These are phyloP conservation scores for Phalacrocorax carbo DNA, from an alignment of 2,113 vertebrate genomes.

Conservation along the genomic window DNA sequence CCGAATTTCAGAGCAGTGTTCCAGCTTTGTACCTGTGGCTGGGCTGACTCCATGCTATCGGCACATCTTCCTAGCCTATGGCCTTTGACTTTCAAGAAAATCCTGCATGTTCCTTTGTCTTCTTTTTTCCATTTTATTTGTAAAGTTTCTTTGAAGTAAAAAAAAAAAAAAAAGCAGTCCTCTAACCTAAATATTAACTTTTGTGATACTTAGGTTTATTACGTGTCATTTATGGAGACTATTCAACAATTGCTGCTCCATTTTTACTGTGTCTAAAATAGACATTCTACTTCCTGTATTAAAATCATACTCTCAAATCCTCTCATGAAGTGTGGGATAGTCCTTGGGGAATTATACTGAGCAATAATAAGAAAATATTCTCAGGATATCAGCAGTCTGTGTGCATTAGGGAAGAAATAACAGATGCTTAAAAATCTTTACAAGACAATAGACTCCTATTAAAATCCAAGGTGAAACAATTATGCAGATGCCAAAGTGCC, in stretches of 20 bases:
- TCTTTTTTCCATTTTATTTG: not conserved
- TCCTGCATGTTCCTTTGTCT: fast-evolving
- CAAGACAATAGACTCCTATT: not conserved
- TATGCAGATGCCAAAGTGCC: not conserved
- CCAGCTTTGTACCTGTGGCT: not conserved
- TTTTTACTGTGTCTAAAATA: constrained; percentile 16
- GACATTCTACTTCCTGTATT: not conserved
- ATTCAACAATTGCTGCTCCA: not conserved
- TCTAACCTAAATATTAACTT: not conserved
- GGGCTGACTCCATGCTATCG: not conserved
- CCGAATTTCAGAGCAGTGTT: not conserved
- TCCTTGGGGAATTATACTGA: not conserved
- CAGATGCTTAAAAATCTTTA: not conserved
- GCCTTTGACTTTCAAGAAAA: not conserved
- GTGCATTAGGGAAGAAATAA: not conserved
- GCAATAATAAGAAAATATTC: not conserved
- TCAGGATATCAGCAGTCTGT: not conserved
- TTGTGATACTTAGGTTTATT: not conserved
- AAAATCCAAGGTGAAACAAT: not conserved
- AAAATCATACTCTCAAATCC: not conserved
- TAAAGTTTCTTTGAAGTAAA: not conserved
- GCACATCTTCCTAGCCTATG: not conserved
- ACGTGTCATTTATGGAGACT: not conserved
- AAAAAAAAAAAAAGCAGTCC: not conserved
- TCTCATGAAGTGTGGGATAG: not conserved